Evolutionary conservation across 2,888 invertebrate species (phyloP), one percentile per base, ranked within the genome.

Genomic region (Cosmia pyralina): DNA sequence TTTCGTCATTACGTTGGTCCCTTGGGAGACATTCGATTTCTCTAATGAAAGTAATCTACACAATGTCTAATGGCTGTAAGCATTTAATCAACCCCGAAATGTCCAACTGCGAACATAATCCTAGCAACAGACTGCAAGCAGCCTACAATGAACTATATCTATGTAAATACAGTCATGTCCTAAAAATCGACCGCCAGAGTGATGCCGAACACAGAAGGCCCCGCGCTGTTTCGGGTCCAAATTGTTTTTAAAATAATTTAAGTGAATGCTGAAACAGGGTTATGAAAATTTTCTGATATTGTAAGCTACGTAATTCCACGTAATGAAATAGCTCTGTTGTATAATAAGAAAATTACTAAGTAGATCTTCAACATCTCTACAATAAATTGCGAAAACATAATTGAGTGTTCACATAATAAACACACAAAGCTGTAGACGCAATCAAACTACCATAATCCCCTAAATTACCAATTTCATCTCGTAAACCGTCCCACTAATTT

Each of bases 401-500:
- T 67, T 63, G 46, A 53, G 75, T 58, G 34, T 60, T 22, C 10
- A 28, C 44, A 46, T 55, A 57, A 65, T 34, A 38, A 52, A 58
- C n/a, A 63, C 15, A 66, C 53, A 53, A 68, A 66, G 48, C 60
- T 59, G 53, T 71, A 67, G 71, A 50, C 78, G 52, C 53, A 44
- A 64, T 53, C 28, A 67, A 72, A 57, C 4, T 55, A 11, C 38
- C 22, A 57, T 55, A 19, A 64, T 46, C 66, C 60, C 58, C 46
- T 6, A 82, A 77, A 70, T 71, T 22, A 70, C 62, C 60, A 60
- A 72, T 71, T 74, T 69, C 72, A 57, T 75, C 69, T 50, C 73
- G 75, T 57, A 64, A 75, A 66, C 22, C 69, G 60, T 69, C 65
- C 74, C 71, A 76, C 77, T 69, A 86, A 85, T 77, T 75, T 75